A percentile compares a stretch with the other conserved stretches of the same genome.
Evolutionary conservation across 2,797 vertebrate species (phyloP).

Genomic region (Pogonophryne albipinna): DNA sequence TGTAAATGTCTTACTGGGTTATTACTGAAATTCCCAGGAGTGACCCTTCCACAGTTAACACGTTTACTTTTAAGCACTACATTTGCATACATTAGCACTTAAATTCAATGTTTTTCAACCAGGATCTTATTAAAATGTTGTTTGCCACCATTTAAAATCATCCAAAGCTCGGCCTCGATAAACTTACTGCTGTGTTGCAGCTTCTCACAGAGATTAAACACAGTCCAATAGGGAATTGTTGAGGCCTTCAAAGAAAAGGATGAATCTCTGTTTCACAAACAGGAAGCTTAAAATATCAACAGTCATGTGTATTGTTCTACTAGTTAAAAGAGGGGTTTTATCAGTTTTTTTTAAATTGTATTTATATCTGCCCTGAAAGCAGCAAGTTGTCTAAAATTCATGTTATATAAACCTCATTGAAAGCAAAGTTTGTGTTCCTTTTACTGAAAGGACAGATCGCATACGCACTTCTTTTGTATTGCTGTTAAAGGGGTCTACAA

Average conservation of each 20-base stretch:
- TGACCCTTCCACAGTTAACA: slow-evolving; percentile 13
- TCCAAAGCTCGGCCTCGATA: slow-evolving; percentile 1
- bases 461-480: no score
- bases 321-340: background rate
- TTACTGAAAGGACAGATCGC: no score
- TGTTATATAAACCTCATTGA: no score
- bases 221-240: background rate
- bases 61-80: slow-evolving; percentile 11
- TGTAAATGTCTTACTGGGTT: slow-evolving; percentile 2
- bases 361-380: background rate
- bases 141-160: slow-evolving; percentile 21
- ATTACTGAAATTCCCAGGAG: slow-evolving; percentile 2
- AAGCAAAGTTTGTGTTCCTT: no score
- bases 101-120: background rate
- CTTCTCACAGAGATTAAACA: slow-evolving; percentile 27
- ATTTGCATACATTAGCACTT: slow-evolving; percentile 12
- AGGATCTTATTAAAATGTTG: slow-evolving; percentile 22
- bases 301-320: background rate
- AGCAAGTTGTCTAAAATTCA: background rate
- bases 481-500: background rate
- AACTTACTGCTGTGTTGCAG: background rate
- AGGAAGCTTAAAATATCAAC: background rate
- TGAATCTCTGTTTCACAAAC: slow-evolving; percentile 13
- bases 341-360: background rate
- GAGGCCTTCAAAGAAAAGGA: slow-evolving; percentile 5